These are phyloP conservation scores for Sylvicola fuscatus DNA, from an alignment of 2,888 invertebrate genomes.

Conservation along the genomic window DNA sequence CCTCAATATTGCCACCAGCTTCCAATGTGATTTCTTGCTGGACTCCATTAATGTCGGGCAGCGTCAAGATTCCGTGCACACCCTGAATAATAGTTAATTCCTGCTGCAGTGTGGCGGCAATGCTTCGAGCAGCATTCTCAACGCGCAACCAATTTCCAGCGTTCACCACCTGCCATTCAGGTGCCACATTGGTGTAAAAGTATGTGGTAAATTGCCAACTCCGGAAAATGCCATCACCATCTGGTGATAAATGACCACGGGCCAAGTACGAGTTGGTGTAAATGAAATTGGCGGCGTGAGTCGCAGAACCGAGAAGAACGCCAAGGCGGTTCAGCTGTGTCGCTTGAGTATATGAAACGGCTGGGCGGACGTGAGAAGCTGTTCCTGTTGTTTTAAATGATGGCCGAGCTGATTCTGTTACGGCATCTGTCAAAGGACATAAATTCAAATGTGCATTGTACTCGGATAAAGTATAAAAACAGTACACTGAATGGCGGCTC, in stretches of 20 bases:
- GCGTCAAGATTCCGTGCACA: slow-evolving; percentile 19
- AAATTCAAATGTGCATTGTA: background rate
- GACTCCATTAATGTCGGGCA: slow-evolving; percentile 17
- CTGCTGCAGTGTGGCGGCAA: slow-evolving; percentile 16
- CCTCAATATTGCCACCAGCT: slow-evolving; percentile 17
- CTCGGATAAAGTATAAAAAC: background rate
- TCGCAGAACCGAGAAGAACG: slow-evolving; percentile 14
- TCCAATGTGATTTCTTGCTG: slow-evolving; percentile 19
- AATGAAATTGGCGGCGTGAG: slow-evolving; percentile 15
- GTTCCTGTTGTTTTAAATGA: slow-evolving; percentile 15
- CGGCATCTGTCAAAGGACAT: slow-evolving; percentile 3
- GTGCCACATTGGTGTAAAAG: slow-evolving; percentile 27
- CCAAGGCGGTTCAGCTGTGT: slow-evolving; percentile 16
- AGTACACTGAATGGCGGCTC: slow-evolving; percentile 6
- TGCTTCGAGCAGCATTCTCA: slow-evolving; percentile 20
- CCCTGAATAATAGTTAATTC: slow-evolving; percentile 25
- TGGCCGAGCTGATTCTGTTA: slow-evolving; percentile 11
- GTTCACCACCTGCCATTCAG: slow-evolving; percentile 27
- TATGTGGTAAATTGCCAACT: slow-evolving; percentile 26
- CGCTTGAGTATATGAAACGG: slow-evolving; percentile 15
- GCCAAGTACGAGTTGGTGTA: slow-evolving; percentile 18
- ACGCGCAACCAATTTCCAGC: slow-evolving; percentile 26
- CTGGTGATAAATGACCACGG: slow-evolving; percentile 28
- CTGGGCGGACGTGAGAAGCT: slow-evolving; percentile 9
- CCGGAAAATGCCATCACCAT: slow-evolving; percentile 27